phyloP scores from a whole-genome alignment of 2,797 vertebrate genomes.

The Calcarius lapponicus region DNA sequence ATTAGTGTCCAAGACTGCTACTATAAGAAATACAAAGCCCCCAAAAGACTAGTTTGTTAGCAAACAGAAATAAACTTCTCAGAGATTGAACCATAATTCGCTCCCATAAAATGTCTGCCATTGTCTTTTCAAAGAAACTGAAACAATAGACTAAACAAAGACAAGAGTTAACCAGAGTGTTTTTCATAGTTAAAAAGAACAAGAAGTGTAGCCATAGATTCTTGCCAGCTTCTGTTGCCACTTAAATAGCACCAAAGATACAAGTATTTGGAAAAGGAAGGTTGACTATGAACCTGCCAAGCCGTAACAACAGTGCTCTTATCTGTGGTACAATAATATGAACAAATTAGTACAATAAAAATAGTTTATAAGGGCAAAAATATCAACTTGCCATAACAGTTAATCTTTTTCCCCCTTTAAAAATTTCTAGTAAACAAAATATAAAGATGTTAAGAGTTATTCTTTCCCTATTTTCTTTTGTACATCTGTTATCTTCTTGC shows the following conservation, averaged over 20 bases:
- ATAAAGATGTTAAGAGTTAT: conserved; percentile 23
- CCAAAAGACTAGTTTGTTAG: not conserved
- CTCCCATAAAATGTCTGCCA: not conserved
- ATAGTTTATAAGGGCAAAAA: not conserved
- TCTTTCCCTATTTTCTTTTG: conserved; percentile 36
- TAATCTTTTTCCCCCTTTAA: not conserved
- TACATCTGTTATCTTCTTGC: conserved; percentile 61
- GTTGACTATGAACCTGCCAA: not conserved
- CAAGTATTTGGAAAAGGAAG: not conserved
- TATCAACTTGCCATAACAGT: not conserved
- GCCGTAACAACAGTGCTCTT: not conserved
- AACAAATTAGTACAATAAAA: conserved; percentile 1
- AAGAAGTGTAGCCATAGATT: not conserved
- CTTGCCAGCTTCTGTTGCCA: conserved; percentile 8
- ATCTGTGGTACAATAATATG: not conserved
- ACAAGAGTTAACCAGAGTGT: conserved; percentile 25
- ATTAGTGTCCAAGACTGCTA: not conserved
- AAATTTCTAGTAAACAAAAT: conserved; percentile 37
- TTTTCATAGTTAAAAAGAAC: conserved; percentile 11
- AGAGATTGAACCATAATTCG: not conserved
- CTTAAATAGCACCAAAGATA: conserved; percentile 7
- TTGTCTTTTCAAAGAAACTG: conserved; percentile 27
- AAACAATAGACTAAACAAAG: conserved; percentile 34
- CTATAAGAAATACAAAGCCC: not conserved
- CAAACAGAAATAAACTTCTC: conserved; percentile 22